phyloP scores from a whole-genome alignment of 2,113 vertebrate genomes.

The Labeo rohita region DNA sequence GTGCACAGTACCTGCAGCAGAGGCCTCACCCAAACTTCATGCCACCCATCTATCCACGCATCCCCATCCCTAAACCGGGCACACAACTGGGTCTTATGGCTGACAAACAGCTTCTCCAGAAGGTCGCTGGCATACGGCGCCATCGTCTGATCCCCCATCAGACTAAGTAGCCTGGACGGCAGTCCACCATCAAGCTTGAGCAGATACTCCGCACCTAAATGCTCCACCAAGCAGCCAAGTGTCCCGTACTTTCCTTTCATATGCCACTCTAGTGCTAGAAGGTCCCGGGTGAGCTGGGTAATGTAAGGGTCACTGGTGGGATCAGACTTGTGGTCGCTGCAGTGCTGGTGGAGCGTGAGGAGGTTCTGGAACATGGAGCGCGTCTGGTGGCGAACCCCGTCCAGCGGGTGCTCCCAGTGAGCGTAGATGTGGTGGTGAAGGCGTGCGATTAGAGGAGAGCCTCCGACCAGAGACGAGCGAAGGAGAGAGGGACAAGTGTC shows the following conservation, averaged over 20 bases:
- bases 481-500: constrained; percentile 68
- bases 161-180: constrained; percentile 80
- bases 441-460: constrained; percentile 69
- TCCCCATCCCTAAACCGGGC: constrained; percentile 23
- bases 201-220: constrained; percentile 80
- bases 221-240: constrained; percentile 86
- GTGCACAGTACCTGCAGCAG: constrained; percentile 86
- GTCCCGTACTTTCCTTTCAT: constrained; percentile 90
- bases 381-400: constrained; percentile 91
- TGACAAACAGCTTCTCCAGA: constrained; percentile 90
- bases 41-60: constrained; percentile 85
- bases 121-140: constrained; percentile 92
- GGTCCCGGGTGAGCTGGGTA: constrained; percentile 72
- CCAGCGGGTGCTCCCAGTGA: constrained; percentile 95
- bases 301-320: constrained; percentile 79
- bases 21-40: constrained; percentile 88
- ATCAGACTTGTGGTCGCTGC: constrained; percentile 45
- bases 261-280: constrained; percentile 91
- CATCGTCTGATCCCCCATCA: constrained; percentile 91
- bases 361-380: constrained; percentile 88
- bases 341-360: constrained; percentile 81
- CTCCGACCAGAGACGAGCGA: constrained; percentile 75
- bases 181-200: constrained; percentile 80
- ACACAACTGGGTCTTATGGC: constrained; percentile 83
- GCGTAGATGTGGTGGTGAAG: constrained; percentile 90